Evolutionary conservation across 1,140 invertebrate species (phyloP).

Genomic region (Trinorchestia longiramus): DNA sequence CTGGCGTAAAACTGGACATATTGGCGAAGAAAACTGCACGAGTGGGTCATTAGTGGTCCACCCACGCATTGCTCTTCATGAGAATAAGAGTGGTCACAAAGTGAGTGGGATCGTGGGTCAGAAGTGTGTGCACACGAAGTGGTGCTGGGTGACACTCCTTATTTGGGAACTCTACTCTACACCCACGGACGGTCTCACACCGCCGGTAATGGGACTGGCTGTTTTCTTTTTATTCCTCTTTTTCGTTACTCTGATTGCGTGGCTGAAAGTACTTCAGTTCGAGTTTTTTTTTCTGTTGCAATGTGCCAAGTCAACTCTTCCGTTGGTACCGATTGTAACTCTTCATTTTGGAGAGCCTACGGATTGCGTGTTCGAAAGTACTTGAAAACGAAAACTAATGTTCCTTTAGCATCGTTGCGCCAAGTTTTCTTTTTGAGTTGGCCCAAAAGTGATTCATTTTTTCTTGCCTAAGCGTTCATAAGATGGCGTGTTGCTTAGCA

Average conservation of each 20-base stretch:
- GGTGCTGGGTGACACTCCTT: not conserved
- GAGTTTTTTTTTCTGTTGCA: not conserved
- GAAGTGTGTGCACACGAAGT: not conserved
- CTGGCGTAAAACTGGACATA: not conserved
- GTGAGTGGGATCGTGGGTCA: slow-evolving; percentile 26
- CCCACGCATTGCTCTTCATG: not conserved
- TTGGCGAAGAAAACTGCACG: not conserved
- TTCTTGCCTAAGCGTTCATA: not conserved
- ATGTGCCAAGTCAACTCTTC: too few relatives aligned
- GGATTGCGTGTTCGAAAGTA: not conserved
- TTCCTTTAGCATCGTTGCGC: not conserved
- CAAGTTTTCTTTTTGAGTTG: not conserved
- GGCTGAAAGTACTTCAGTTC: not conserved
- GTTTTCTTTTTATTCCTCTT: not conserved
- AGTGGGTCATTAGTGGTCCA: not conserved
- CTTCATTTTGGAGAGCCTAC: not conserved
- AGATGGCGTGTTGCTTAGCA: not conserved
- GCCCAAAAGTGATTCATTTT: not conserved
- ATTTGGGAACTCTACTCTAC: not conserved
- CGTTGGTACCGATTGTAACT: too few relatives aligned
- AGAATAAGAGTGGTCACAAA: slow-evolving; percentile 5
- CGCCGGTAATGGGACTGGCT: not conserved
- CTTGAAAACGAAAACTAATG: not conserved
- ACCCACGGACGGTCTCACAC: not conserved
- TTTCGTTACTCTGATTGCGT: not conserved